Percentiles rank a stretch among this genome's conserved stretches.
Conservation (phyloP, 2,888 invertebrate species). For the Salpingus planirostris region DNA sequence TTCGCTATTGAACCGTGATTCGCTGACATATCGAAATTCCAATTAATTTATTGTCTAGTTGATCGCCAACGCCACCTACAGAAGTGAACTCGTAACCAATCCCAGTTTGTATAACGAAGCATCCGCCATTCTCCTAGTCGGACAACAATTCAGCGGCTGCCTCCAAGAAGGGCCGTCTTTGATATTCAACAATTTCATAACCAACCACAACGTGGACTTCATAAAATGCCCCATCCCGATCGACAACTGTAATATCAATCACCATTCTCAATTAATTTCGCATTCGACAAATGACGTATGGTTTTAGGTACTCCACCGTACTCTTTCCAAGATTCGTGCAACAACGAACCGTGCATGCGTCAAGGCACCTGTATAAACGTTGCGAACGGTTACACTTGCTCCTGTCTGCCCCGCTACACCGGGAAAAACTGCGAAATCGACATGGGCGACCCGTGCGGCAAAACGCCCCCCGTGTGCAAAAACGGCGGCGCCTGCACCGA, state of each 20-base stretch:
- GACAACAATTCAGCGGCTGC: constrained; percentile 75
- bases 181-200: constrained; percentile 58
- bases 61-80: constrained; percentile 71
- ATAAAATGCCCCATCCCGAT: constrained; percentile 67
- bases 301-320: background rate
- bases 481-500: constrained; percentile 67
- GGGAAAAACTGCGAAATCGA: constrained; percentile 84
- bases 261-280: background rate
- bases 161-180: constrained; percentile 80
- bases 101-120: constrained; percentile 63
- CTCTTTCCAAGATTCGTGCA: constrained; percentile 52
- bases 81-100: constrained; percentile 62
- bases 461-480: constrained; percentile 54
- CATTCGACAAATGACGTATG: no score
- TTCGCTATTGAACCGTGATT: no score
- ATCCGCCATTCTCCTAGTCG: constrained; percentile 66
- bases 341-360: constrained; percentile 73
- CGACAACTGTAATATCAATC: constrained; percentile 53
- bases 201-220: constrained; percentile 58
- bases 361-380: constrained; percentile 72
- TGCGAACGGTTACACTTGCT: constrained; percentile 72
- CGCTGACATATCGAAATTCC: no score
- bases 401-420: constrained; percentile 73
- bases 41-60: constrained; percentile 48
- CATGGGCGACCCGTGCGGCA: constrained; percentile 62